Conservation (phyloP, 2,888 invertebrate genomes). For the Matsumyia berberina region DNA sequence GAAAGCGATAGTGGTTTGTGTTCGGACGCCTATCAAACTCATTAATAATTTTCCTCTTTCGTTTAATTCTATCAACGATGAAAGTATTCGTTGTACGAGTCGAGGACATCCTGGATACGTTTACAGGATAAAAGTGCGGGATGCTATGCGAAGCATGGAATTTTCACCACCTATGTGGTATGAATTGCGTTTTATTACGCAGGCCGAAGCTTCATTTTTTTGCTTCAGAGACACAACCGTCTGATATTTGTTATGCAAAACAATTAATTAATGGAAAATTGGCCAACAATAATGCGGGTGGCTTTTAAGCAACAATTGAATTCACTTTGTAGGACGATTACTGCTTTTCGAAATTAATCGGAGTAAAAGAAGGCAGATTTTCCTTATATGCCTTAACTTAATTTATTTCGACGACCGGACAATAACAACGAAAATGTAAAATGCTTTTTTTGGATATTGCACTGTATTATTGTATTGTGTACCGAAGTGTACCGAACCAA, state of each 20-base stretch:
- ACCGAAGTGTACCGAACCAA: no score
- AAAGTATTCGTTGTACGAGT: conserved; percentile 13
- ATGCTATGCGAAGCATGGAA: background rate
- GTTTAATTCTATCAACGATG: conserved; percentile 51
- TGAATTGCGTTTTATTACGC: background rate
- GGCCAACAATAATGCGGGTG: conserved; percentile 20
- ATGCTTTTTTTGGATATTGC: no score
- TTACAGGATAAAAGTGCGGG: background rate
- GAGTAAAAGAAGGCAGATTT: background rate
- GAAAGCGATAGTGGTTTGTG: conserved; percentile 58
- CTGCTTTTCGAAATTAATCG: background rate
- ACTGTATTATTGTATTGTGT: no score
- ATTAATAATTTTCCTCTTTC: conserved; percentile 62
- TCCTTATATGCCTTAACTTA: background rate
- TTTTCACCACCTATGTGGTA: background rate
- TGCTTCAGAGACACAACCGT: background rate
- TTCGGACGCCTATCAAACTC: conserved; percentile 38
- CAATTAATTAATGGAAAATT: conserved; percentile 57
- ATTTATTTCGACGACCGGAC: no score
- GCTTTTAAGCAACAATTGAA: conserved; percentile 47
- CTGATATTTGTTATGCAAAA: conserved; percentile 53
- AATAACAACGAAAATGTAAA: no score
- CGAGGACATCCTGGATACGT: background rate
- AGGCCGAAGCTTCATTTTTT: conserved; percentile 17
- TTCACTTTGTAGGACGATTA: background rate